These are phyloP conservation scores for Odontesthes bonariensis DNA, from an alignment of 2,113 vertebrate genomes.

Conservation along the genomic window DNA sequence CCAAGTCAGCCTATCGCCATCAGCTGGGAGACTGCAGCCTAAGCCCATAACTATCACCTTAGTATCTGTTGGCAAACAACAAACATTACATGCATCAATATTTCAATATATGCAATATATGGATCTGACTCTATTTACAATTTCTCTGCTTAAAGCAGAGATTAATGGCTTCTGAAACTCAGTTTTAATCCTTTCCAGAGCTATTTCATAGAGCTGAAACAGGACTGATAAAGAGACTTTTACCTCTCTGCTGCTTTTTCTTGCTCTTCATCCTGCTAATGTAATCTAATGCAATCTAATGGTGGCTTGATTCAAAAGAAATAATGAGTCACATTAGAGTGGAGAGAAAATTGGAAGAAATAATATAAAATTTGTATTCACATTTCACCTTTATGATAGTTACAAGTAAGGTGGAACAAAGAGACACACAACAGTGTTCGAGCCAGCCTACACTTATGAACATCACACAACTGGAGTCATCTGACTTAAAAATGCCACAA, in stretches of 20 bases:
- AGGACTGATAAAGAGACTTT: background rate
- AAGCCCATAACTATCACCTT: background rate
- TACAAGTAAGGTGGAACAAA: background rate
- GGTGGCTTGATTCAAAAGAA: background rate
- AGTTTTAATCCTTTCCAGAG: background rate
- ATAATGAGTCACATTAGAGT: conserved; percentile 8
- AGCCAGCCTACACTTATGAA: too few relatives aligned
- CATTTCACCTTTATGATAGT: background rate
- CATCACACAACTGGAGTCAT: background rate
- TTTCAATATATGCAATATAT: background rate
- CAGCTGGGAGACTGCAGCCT: background rate
- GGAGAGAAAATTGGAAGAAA: background rate
- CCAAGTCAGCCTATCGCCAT: too few relatives aligned
- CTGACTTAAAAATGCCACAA: conserved; percentile 2
- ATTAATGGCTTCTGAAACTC: background rate
- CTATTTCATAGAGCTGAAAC: background rate
- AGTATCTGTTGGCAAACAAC: background rate
- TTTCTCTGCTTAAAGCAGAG: too few relatives aligned
- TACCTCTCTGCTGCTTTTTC: background rate
- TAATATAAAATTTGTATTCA: background rate
- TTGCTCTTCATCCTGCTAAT: background rate
- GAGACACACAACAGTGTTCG: background rate
- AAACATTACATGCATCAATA: background rate
- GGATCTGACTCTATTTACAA: background rate
- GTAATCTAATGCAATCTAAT: conserved; percentile 2